A percentile compares a stretch with the other conserved stretches of the same genome.
Conservation (phyloP, 2,797 vertebrate genomes). For the Synaphobranchus kaupii region DNA sequence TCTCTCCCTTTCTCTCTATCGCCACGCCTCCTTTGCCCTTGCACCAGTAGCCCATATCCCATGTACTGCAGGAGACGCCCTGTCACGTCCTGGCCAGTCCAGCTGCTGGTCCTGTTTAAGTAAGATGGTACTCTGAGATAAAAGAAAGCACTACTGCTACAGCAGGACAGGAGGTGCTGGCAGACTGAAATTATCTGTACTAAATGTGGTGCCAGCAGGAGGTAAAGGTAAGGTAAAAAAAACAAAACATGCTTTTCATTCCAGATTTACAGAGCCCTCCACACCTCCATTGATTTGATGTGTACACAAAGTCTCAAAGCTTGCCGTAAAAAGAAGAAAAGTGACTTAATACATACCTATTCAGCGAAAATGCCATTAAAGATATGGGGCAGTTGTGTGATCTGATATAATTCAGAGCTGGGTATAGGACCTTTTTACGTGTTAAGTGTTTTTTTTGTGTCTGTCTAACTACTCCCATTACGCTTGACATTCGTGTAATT, state of each 20-base stretch:
- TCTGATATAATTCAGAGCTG: not conserved
- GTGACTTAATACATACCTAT: not conserved
- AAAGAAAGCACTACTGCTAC: not conserved
- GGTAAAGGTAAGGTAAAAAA: not conserved
- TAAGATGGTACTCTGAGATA: not conserved
- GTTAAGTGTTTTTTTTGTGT: not conserved
- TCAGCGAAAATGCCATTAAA: not conserved
- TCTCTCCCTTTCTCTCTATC: slow-evolving; percentile 8
- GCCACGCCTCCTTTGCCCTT: slow-evolving; percentile 11
- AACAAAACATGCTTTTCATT: not conserved
- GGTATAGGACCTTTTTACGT: not conserved
- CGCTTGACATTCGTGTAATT: not conserved
- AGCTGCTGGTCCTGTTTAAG: too few relatives aligned
- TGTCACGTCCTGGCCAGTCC: too few relatives aligned
- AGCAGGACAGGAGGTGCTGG: not conserved
- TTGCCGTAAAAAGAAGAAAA: not conserved
- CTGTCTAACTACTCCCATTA: not conserved
- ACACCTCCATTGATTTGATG: not conserved
- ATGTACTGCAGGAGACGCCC: too few relatives aligned
- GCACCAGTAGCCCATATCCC: not conserved
- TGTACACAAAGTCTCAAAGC: not conserved
- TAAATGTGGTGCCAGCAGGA: not conserved
- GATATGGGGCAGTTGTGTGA: not conserved
- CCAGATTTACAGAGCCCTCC: not conserved
- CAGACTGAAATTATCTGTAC: not conserved